Evolutionary conservation across 1,140 invertebrate genomes (phyloP).

Genomic region (Acromyrmex echinatior): DNA sequence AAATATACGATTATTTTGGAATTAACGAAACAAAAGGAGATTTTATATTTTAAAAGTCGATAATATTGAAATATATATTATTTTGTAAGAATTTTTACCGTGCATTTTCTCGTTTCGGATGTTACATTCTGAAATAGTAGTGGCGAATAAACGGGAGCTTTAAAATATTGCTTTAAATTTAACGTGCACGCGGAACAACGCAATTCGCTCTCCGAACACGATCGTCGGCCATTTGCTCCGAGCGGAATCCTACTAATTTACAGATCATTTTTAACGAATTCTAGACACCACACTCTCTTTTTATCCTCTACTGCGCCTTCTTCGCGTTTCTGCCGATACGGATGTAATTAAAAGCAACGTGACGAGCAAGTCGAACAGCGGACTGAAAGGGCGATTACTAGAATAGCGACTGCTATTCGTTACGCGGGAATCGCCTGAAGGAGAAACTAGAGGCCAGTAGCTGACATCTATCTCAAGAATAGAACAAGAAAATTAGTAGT

Average conservation of each 20-base stretch:
- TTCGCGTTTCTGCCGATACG: conserved; percentile 59
- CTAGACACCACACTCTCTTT: conserved; percentile 28
- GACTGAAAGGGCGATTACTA: conserved; percentile 63
- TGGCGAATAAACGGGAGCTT: background rate
- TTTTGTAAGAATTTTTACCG: no score
- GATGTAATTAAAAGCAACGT: conserved; percentile 74
- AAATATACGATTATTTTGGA: no score
- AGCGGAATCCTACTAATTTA: conserved; percentile 56
- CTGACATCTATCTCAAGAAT: conserved; percentile 48
- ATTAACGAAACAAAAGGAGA: no score
- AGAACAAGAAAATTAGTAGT: conserved; percentile 17
- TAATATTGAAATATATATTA: no score
- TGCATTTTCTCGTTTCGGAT: no score
- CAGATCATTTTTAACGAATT: conserved; percentile 56
- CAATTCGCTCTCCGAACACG: conserved; percentile 37
- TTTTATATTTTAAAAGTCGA: no score
- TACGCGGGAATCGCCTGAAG: conserved; percentile 63
- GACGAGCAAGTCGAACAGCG: conserved; percentile 62
- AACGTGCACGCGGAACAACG: background rate
- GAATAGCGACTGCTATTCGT: conserved; percentile 64
- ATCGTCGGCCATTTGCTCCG: conserved; percentile 50
- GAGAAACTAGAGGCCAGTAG: conserved; percentile 17
- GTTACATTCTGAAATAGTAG: no score
- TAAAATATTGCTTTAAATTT: background rate
- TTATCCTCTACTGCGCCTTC: conserved; percentile 28